A percentile compares a stretch with the other conserved stretches of the same genome.
Evolutionary conservation across 2,888 invertebrate genomes (phyloP).

Genomic region (Pterostichus niger): DNA sequence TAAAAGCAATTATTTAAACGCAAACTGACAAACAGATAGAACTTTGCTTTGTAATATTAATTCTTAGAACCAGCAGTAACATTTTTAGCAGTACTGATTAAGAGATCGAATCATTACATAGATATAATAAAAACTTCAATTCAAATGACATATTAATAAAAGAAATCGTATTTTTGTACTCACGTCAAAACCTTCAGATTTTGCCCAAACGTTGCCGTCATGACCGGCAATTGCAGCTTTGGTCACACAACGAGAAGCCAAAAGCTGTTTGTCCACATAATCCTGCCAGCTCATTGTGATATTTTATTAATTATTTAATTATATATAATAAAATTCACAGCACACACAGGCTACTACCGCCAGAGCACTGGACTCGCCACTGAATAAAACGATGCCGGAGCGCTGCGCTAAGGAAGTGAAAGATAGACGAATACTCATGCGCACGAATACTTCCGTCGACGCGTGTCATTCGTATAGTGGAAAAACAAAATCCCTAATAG

Average conservation of each 20-base stretch:
- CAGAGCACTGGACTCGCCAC: conserved; percentile 68
- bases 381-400: conserved; percentile 65
- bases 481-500: conserved; percentile 48
- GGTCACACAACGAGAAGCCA: conserved; percentile 96
- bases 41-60: conserved; percentile 1
- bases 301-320: conserved; percentile 64
- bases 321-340: conserved; percentile 73
- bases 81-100: neutral
- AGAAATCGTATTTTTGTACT: conserved; percentile 75
- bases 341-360: conserved; percentile 75
- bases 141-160: neutral
- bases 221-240: conserved; percentile 97
- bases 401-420: conserved; percentile 66
- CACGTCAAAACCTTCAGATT: conserved; percentile 95
- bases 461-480: conserved; percentile 59
- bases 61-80: neutral
- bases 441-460: conserved; percentile 65
- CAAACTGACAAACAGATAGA: conserved; percentile 56
- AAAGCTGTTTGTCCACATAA: conserved; percentile 98
- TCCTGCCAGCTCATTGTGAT: conserved; percentile 97
- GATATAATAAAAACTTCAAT: neutral
- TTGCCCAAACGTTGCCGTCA: conserved; percentile 97
- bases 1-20: conserved; percentile 8
- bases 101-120: neutral
- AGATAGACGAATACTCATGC: conserved; percentile 59